Evolutionary conservation across 2,888 invertebrate species (phyloP).

Genomic region (Andrena praecox): DNA sequence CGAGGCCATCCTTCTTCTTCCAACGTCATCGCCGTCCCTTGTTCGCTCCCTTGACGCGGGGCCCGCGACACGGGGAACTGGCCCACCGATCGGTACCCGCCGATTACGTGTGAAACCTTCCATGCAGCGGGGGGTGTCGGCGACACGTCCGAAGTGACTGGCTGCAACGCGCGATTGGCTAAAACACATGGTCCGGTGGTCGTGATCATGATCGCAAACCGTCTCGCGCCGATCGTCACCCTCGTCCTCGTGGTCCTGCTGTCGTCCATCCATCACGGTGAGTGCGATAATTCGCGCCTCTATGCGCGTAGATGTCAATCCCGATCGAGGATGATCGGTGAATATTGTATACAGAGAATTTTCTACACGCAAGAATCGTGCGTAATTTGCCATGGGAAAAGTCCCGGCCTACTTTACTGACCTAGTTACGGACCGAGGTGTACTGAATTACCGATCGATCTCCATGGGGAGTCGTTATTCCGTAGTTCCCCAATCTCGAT

Average conservation of each 20-base stretch:
- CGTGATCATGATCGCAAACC: slow-evolving; percentile 75
- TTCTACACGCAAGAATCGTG: background rate
- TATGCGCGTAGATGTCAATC: too few relatives aligned
- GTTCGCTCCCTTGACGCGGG: background rate
- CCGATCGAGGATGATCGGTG: background rate
- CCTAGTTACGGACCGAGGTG: slow-evolving; percentile 16
- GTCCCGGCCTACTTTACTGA: background rate
- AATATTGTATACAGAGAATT: background rate
- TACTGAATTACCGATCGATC: slow-evolving; percentile 50
- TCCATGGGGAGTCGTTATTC: background rate
- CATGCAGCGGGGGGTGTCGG: slow-evolving; percentile 56
- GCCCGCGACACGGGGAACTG: slow-evolving; percentile 8
- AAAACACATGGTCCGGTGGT: slow-evolving; percentile 79
- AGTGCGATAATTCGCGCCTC: slow-evolving; percentile 58
- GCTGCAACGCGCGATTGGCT: slow-evolving; percentile 52
- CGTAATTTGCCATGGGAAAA: background rate
- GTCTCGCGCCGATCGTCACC: slow-evolving; percentile 73
- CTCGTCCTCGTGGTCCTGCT: slow-evolving; percentile 74
- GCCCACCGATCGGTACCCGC: slow-evolving; percentile 16
- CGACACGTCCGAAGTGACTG: slow-evolving; percentile 62
- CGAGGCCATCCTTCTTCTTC: background rate
- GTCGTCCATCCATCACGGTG: slow-evolving; percentile 76
- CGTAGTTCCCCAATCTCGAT: background rate
- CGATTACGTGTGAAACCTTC: slow-evolving; percentile 40
- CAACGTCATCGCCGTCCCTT: background rate